Conservation (phyloP, 1,140 invertebrate species). For the Mya arenaria region DNA sequence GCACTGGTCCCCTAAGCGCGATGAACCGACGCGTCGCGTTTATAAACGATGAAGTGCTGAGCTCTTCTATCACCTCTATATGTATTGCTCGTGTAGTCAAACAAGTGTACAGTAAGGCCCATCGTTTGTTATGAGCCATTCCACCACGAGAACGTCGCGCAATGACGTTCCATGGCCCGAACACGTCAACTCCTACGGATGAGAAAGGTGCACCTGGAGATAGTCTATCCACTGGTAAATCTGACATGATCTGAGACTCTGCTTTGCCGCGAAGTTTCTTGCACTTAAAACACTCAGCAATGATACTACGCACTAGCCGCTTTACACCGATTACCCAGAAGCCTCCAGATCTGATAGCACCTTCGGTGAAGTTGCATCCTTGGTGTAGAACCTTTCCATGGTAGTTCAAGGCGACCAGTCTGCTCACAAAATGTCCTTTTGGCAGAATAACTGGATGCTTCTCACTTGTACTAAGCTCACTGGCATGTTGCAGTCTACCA, state of each 20-base stretch:
- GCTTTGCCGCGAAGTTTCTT: background rate
- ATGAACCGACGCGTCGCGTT: background rate
- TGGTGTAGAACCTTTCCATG: background rate
- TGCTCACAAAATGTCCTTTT: background rate
- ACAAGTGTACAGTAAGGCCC: conserved; percentile 41
- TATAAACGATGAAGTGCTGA: background rate
- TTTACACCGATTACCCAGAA: background rate
- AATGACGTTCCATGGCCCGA: conserved; percentile 1
- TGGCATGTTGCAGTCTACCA: conserved; percentile 31
- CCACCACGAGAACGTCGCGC: background rate
- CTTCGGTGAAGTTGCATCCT: background rate
- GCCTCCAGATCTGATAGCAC: background rate
- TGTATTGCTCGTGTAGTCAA: conserved; percentile 15
- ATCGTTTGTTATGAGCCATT: background rate
- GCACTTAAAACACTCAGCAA: background rate
- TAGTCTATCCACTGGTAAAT: background rate
- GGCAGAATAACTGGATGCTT: background rate
- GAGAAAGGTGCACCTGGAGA: background rate
- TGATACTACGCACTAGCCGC: background rate
- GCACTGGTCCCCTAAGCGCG: background rate
- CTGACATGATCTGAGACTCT: background rate
- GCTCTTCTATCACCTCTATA: conserved; percentile 19
- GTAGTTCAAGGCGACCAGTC: background rate
- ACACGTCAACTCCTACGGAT: background rate
- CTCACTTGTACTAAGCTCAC: background rate